phyloP scores from a whole-genome alignment of 2,888 invertebrate genomes.

The Pandemis cinnamomeana region DNA sequence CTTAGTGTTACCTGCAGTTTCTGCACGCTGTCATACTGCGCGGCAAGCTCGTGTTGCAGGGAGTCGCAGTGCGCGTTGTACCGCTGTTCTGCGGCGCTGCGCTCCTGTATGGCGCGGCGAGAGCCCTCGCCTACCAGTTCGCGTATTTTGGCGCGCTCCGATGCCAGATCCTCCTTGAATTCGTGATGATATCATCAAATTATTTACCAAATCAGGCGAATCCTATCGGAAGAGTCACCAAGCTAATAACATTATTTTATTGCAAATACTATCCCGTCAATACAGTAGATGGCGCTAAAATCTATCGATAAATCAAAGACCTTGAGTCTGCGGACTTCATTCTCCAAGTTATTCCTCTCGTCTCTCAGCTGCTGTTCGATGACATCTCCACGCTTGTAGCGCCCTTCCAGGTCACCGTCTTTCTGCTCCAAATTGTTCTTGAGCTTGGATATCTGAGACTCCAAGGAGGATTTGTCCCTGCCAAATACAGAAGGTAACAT shows the following conservation, averaged over 20 bases:
- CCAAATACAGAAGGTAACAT: slow-evolving; percentile 2
- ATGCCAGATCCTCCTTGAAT: slow-evolving; percentile 88
- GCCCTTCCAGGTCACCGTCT: slow-evolving; percentile 86
- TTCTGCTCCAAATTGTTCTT: slow-evolving; percentile 86
- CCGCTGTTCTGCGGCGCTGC: slow-evolving; percentile 88
- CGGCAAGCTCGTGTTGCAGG: slow-evolving; percentile 90
- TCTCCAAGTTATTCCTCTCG: slow-evolving; percentile 90
- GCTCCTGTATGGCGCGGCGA: slow-evolving; percentile 88
- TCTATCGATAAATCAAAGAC: slow-evolving; percentile 52
- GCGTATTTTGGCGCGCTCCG: slow-evolving; percentile 90
- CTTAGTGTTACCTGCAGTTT: slow-evolving; percentile 85
- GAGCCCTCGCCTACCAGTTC: slow-evolving; percentile 91
- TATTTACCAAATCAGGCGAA: too few species aligned
- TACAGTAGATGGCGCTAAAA: not conserved
- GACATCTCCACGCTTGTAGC: slow-evolving; percentile 88
- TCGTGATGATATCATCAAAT: not conserved
- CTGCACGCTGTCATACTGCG: slow-evolving; percentile 92
- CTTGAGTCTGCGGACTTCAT: slow-evolving; percentile 89
- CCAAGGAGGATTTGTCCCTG: slow-evolving; percentile 88
- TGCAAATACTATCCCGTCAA: too few species aligned
- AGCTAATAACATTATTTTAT: not conserved
- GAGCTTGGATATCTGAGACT: slow-evolving; percentile 88
- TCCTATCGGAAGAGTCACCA: too few species aligned
- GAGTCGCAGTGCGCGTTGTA: slow-evolving; percentile 91
- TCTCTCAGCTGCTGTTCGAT: slow-evolving; percentile 90